Conservation (phyloP, 1,140 invertebrate genomes). For the Orchesella cincta region DNA sequence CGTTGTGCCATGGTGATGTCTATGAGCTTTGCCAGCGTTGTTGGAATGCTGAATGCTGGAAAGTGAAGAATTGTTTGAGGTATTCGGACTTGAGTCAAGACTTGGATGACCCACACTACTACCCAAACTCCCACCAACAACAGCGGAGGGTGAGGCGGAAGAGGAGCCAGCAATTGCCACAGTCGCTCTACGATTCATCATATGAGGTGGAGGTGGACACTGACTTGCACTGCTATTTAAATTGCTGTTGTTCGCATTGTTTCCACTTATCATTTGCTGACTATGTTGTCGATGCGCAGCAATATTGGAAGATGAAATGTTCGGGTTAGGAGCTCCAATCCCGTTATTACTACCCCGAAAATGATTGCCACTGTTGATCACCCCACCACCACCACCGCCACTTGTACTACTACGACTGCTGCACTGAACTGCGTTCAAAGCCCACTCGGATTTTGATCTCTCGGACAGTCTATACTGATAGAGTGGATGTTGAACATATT, state of each 20-base stretch:
- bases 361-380: neutral
- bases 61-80: neutral
- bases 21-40: neutral
- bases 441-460: conserved; percentile 49
- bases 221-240: neutral
- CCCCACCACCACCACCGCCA: neutral
- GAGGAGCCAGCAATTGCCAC: neutral
- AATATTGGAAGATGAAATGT: neutral
- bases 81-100: neutral
- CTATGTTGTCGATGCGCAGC: neutral
- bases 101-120: neutral
- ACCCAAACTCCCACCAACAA: neutral
- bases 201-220: neutral
- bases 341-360: neutral
- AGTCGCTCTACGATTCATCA: neutral
- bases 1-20: neutral
- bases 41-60: neutral
- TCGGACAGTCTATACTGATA: conserved; percentile 38
- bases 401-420: neutral
- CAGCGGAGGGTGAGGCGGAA: too few species aligned
- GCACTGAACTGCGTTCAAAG: conserved; percentile 33
- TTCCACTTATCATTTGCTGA: neutral
- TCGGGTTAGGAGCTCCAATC: neutral
- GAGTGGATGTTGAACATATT: conserved; percentile 24
- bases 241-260: neutral